Conservation (phyloP, 2,797 vertebrate species). For the Agapornis canus region DNA sequence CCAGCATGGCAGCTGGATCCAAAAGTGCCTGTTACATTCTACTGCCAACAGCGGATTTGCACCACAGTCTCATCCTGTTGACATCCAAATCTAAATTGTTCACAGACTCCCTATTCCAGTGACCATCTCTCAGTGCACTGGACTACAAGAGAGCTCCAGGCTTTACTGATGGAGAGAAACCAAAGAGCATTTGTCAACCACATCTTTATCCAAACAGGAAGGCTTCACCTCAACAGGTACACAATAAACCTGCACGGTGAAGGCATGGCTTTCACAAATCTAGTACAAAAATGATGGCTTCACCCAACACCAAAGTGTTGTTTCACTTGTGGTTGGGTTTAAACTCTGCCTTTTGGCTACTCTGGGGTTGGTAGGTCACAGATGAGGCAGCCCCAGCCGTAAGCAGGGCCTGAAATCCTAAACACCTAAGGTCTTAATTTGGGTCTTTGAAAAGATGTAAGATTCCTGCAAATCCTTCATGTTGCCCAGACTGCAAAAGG, state of each 20-base stretch:
- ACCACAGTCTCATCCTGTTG: not conserved
- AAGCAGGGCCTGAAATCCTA: not conserved
- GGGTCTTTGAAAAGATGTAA: not conserved
- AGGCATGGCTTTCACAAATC: not conserved
- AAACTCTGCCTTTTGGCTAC: not conserved
- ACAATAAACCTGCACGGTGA: not conserved
- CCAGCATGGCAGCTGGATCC: not conserved
- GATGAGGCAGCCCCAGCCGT: not conserved
- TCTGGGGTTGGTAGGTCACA: not conserved
- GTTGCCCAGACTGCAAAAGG: conserved; percentile 4
- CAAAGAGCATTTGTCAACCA: not conserved
- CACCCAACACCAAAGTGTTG: not conserved
- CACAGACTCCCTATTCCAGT: not conserved
- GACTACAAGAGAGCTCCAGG: not conserved
- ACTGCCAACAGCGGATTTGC: rapidly evolving
- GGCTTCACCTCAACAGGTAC: not conserved
- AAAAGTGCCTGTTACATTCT: not conserved
- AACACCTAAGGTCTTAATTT: not conserved
- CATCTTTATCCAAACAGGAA: not conserved
- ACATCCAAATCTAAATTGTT: not conserved
- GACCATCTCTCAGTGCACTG: not conserved
- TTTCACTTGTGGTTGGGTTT: not conserved
- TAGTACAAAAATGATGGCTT: not conserved
- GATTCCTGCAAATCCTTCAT: not conserved
- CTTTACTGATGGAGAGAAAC: not conserved